phyloP scores from a whole-genome alignment of 2,797 vertebrate species.

The Malacoctenus gilli region DNA sequence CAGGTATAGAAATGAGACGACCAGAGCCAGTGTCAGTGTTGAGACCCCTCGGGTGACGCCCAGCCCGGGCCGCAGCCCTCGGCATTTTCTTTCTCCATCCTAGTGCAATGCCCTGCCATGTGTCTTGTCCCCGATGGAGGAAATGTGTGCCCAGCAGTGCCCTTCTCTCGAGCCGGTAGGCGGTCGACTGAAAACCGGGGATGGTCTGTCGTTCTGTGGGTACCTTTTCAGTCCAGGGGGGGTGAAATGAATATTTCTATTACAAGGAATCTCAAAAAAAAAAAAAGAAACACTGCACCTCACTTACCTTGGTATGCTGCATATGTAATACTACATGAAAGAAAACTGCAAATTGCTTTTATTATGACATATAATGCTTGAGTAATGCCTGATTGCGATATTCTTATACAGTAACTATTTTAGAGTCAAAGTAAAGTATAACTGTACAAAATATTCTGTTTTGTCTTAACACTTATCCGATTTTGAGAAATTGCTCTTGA shows the following conservation, averaged over 20 bases:
- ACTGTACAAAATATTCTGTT: conserved; percentile 75
- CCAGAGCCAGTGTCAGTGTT: conserved; percentile 56
- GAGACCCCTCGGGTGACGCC: conserved; percentile 34
- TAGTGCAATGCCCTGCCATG: conserved; percentile 63
- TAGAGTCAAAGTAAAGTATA: conserved; percentile 79
- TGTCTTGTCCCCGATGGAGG: conserved; percentile 47
- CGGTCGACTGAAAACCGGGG: conserved; percentile 41
- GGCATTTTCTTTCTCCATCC: conserved; percentile 41
- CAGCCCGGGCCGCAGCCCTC: conserved; percentile 58
- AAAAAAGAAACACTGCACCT: conserved; percentile 87
- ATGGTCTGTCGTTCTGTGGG: conserved; percentile 75
- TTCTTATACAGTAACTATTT: conserved; percentile 84
- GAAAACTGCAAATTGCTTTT: conserved; percentile 86
- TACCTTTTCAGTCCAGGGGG: conserved; percentile 78
- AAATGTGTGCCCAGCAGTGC: conserved; percentile 38
- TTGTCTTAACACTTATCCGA: conserved; percentile 85
- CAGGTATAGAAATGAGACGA: conserved; percentile 12
- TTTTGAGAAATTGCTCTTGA: conserved; percentile 83
- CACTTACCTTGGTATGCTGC: conserved; percentile 94
- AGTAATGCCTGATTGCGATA: conserved; percentile 87
- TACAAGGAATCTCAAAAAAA: conserved; percentile 74
- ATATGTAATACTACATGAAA: conserved; percentile 87
- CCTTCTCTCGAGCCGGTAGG: conserved; percentile 53
- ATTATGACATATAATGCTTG: conserved; percentile 86
- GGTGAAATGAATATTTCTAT: conserved; percentile 74